Percentiles rank a stretch among this genome's conserved stretches.
phyloP scores from a whole-genome alignment of 1,140 invertebrate genomes.

The Gonioctena quinquepunctata region DNA sequence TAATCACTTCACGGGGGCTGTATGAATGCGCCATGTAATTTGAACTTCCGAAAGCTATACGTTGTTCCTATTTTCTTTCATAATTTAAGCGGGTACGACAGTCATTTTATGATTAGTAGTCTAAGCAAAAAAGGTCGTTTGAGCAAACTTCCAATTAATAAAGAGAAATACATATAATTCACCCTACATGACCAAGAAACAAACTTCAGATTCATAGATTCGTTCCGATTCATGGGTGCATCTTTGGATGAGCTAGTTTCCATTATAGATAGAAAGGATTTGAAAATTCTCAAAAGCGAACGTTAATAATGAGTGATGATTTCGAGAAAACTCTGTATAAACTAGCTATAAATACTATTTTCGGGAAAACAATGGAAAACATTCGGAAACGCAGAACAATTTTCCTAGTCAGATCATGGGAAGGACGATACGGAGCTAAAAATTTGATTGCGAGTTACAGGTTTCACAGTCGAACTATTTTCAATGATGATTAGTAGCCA shows the following conservation, averaged over 20 bases:
- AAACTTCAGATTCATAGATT: slow-evolving; percentile 31
- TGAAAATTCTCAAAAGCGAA: slow-evolving; percentile 5
- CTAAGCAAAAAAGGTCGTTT: slow-evolving; percentile 15
- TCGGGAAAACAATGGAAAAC: slow-evolving; percentile 59
- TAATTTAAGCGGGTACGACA: no score
- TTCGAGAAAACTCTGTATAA: slow-evolving; percentile 60
- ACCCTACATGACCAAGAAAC: slow-evolving; percentile 18
- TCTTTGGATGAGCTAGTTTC: slow-evolving; percentile 29
- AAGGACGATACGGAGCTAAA: slow-evolving; percentile 21
- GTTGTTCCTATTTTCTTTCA: no score
- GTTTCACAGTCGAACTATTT: slow-evolving; percentile 39
- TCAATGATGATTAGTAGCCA: slow-evolving; percentile 49
- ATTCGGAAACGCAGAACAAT: slow-evolving; percentile 49
- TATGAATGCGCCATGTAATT: slow-evolving; percentile 52
- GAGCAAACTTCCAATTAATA: slow-evolving; percentile 32
- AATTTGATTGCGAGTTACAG: slow-evolving; percentile 15
- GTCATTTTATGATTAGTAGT: no score
- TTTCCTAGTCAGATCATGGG: slow-evolving; percentile 38
- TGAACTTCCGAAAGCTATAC: no score
- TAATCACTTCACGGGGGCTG: slow-evolving; percentile 48
- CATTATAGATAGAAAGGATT: slow-evolving; percentile 10
- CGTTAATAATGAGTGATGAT: slow-evolving; percentile 34
- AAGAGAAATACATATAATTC: slow-evolving; percentile 36
- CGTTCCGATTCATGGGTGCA: slow-evolving; percentile 31
- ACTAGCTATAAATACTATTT: slow-evolving; percentile 56